Evolutionary conservation across 2,113 vertebrate genomes (phyloP).

Genomic region (Toxostoma redivivum): DNA sequence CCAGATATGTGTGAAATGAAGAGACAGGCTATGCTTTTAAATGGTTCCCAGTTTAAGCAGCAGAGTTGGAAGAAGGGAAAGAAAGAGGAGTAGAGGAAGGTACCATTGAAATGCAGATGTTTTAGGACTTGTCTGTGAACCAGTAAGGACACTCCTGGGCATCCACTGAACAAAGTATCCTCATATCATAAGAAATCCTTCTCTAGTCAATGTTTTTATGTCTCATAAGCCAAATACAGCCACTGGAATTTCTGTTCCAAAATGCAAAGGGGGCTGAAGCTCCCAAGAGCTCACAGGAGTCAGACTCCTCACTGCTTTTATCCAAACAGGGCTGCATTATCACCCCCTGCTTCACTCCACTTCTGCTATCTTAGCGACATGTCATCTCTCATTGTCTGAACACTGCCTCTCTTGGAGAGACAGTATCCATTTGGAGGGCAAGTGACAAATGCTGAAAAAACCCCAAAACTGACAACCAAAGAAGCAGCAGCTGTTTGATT

Average conservation of each 20-base stretch:
- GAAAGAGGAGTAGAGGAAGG: neutral
- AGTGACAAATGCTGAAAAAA: neutral
- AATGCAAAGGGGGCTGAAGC: neutral
- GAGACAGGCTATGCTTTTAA: neutral
- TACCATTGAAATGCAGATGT: neutral
- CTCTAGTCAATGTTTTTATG: neutral
- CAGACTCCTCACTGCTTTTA: neutral
- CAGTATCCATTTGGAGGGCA: neutral
- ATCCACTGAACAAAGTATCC: neutral
- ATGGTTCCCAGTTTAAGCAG: neutral
- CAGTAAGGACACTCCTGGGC: neutral
- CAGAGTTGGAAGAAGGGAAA: neutral
- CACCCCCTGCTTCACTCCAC: neutral
- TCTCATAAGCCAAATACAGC: neutral
- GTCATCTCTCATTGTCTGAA: neutral
- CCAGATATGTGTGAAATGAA: neutral
- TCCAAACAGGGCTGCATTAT: neutral
- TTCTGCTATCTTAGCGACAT: neutral
- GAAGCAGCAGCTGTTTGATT: neutral
- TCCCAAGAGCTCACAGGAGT: neutral
- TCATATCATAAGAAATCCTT: neutral
- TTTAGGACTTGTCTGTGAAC: neutral
- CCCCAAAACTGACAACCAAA: neutral
- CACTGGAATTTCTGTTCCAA: neutral
- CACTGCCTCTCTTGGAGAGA: neutral